These are phyloP conservation scores for Danaus melanippus DNA, from an alignment of 1,140 invertebrate genomes.

Conservation along the genomic window DNA sequence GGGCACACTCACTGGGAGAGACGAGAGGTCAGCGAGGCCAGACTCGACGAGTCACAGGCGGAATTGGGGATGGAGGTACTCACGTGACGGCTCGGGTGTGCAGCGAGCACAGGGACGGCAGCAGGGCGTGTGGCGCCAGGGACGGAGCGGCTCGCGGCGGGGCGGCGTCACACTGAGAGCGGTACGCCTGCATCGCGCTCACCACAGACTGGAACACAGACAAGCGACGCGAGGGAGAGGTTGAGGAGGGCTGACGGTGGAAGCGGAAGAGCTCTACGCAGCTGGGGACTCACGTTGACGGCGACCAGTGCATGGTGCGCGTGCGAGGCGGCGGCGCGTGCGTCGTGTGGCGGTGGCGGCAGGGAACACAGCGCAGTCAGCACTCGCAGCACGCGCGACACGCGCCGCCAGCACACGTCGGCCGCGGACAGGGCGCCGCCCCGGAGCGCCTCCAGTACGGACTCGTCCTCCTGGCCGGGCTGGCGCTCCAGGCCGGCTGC, in stretches of 20 bases:
- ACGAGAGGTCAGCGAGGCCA: neutral
- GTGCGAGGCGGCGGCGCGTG: slow-evolving; percentile 21
- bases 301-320: slow-evolving; percentile 29
- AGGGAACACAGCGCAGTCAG: slow-evolving; percentile 29
- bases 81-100: slow-evolving; percentile 28
- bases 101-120: slow-evolving; percentile 27
- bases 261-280: too few relatives aligned
- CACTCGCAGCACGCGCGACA: slow-evolving; percentile 31
- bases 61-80: slow-evolving; percentile 7
- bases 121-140: slow-evolving; percentile 21
- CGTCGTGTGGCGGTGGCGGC: slow-evolving; percentile 22
- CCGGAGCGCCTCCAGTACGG: slow-evolving; percentile 27
- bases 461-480: slow-evolving; percentile 21
- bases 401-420: slow-evolving; percentile 51
- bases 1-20: slow-evolving; percentile 25
- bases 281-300: slow-evolving; percentile 8
- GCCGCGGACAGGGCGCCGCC: slow-evolving; percentile 44
- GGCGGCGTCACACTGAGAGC: slow-evolving; percentile 27
- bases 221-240: slow-evolving; percentile 16
- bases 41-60: neutral
- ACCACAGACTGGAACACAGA: slow-evolving; percentile 29
- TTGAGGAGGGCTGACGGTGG: too few relatives aligned
- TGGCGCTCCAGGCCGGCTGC: slow-evolving; percentile 22
- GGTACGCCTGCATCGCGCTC: slow-evolving; percentile 31
- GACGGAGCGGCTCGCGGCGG: slow-evolving; percentile 21